A percentile compares a stretch with the other conserved stretches of the same genome.
phyloP scores from a whole-genome alignment of 2,888 invertebrate species.

The Agriopis aurantiaria region DNA sequence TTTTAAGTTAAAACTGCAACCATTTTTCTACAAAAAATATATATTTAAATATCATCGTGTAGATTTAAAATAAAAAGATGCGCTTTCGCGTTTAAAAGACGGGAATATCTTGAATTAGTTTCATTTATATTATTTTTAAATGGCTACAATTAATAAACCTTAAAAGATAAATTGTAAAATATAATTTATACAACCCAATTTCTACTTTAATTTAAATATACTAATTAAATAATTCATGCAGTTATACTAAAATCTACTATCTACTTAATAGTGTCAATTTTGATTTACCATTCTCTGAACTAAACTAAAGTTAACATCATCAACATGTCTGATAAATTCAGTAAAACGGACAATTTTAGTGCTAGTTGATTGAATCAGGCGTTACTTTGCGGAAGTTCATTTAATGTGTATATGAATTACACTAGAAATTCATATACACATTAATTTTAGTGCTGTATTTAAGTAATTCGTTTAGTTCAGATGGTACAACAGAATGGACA shows the following conservation, averaged over 20 bases:
- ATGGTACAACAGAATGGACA: neutral
- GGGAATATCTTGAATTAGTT: neutral
- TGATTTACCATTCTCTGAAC: neutral
- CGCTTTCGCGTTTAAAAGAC: no score
- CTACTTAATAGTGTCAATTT: neutral
- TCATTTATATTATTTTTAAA: neutral
- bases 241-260: conserved; percentile 5
- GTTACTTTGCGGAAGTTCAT: no score
- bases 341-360: no score
- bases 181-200: neutral
- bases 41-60: neutral
- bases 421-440: no score
- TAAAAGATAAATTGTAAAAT: neutral
- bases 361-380: no score
- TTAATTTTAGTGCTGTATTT: neutral
- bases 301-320: neutral
- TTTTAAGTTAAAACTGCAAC: conserved; percentile 4
- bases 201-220: neutral
- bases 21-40: neutral
- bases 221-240: conserved; percentile 14
- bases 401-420: no score
- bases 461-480: neutral
- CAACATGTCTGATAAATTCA: neutral
- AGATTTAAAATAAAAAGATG: no score
- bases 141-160: conserved; percentile 3